Evolutionary conservation across 2,888 invertebrate species (phyloP).

Genomic region (Acanthoscelides obtectus): DNA sequence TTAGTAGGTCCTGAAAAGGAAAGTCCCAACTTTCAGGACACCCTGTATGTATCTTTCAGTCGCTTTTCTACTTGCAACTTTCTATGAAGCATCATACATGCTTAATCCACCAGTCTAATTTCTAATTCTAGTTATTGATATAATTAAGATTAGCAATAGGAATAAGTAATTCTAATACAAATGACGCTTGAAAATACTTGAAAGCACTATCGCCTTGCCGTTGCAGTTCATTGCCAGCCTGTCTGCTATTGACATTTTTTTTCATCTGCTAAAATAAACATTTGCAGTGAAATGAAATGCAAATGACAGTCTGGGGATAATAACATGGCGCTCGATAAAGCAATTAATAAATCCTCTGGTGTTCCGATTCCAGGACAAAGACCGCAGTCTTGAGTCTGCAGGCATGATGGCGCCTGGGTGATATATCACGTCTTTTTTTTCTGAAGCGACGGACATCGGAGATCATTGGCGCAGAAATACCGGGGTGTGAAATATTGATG

Average conservation of each 20-base stretch:
- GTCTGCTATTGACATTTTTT: neutral
- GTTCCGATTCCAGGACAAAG: neutral
- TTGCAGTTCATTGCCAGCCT: neutral
- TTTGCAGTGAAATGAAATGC: neutral
- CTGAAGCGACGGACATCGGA: neutral
- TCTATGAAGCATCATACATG: no score
- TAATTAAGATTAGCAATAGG: no score
- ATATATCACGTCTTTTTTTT: neutral
- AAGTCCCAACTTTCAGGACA: no score
- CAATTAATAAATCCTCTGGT: neutral
- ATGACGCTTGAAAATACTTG: neutral
- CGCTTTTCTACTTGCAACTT: no score
- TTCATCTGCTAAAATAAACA: neutral
- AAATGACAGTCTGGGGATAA: neutral
- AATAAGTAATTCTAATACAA: no score
- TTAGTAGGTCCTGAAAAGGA: no score
- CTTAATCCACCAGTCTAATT: no score
- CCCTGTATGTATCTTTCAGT: no score
- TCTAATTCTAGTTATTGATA: no score
- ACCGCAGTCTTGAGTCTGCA: neutral
- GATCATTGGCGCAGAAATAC: neutral
- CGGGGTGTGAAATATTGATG: neutral
- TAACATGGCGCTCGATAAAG: neutral
- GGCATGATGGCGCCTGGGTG: neutral
- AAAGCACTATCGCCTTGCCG: neutral